Conservation (phyloP, 64 coral and sea anemone species). For the Dendrophyllia cribrosa region DNA sequence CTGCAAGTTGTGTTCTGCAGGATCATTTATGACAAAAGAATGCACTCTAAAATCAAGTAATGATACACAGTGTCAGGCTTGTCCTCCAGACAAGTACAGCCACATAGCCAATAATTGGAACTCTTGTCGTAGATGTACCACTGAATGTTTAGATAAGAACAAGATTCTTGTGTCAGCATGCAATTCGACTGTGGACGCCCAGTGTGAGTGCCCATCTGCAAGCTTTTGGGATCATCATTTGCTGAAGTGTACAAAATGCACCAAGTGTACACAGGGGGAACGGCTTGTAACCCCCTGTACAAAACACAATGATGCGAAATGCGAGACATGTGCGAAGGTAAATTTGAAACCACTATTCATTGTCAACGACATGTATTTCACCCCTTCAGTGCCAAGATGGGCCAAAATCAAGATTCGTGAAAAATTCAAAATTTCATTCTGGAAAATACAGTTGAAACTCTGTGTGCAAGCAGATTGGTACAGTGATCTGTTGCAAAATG, state of each 20-base stretch:
- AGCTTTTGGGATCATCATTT: not conserved
- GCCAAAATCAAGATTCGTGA: too few relatives aligned
- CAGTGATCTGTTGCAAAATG: too few relatives aligned
- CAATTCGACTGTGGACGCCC: not conserved
- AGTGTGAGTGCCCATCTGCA: not conserved
- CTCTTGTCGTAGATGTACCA: not conserved
- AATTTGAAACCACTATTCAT: not conserved
- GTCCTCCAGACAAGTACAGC: not conserved
- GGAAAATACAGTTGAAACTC: too few relatives aligned
- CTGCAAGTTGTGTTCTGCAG: not conserved
- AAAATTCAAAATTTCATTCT: too few relatives aligned
- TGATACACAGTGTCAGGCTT: not conserved
- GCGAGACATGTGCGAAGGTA: slow-evolving; percentile 23
- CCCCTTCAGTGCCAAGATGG: too few relatives aligned
- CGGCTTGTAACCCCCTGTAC: not conserved
- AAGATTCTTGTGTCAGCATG: not conserved
- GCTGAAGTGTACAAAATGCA: not conserved
- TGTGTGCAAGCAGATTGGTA: too few relatives aligned
- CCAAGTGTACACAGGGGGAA: not conserved
- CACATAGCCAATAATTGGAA: too few relatives aligned
- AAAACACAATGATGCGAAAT: not conserved
- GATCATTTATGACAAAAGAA: not conserved
- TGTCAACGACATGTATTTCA: too few relatives aligned
- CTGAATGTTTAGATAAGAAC: not conserved
- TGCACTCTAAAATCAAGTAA: not conserved